These are phyloP conservation scores for Riparia riparia DNA, from an alignment of 2,113 vertebrate species.

Conservation along the genomic window DNA sequence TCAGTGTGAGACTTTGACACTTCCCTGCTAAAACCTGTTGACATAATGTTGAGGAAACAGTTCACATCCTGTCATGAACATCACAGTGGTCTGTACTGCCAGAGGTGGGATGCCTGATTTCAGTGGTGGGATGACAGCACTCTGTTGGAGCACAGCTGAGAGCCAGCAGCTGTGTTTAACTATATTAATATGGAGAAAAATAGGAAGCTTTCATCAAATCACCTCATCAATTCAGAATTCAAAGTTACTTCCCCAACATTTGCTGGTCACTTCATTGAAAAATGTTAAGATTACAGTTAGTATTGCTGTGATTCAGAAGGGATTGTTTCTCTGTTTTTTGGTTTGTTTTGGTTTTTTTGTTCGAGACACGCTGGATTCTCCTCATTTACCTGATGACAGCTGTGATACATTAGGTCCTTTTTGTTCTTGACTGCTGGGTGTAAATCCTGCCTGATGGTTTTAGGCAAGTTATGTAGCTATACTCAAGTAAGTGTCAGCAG, in stretches of 20 bases:
- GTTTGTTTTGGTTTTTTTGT: not conserved
- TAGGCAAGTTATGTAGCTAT: not conserved
- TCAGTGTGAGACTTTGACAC: not conserved
- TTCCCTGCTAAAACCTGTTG: not conserved
- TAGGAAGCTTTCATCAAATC: not conserved
- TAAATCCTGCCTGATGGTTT: conserved; percentile 13
- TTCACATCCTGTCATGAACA: not conserved
- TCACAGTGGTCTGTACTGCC: not conserved
- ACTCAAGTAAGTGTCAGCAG: not conserved
- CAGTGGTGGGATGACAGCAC: not conserved
- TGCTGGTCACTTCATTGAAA: not conserved
- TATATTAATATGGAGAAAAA: not conserved
- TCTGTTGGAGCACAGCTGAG: not conserved
- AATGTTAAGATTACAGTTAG: not conserved
- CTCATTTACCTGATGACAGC: conserved; percentile 19
- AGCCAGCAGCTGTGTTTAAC: not conserved
- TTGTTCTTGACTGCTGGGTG: not conserved
- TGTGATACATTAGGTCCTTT: not conserved
- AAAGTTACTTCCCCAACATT: not conserved
- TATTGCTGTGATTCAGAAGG: not conserved
- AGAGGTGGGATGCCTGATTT: not conserved
- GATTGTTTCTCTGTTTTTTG: not conserved
- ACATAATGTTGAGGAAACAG: not conserved
- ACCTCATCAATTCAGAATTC: not conserved
- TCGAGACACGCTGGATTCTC: not conserved